These are phyloP conservation scores for Hypselothyrea guttata DNA, from an alignment of 2,888 invertebrate species.

Conservation along the genomic window DNA sequence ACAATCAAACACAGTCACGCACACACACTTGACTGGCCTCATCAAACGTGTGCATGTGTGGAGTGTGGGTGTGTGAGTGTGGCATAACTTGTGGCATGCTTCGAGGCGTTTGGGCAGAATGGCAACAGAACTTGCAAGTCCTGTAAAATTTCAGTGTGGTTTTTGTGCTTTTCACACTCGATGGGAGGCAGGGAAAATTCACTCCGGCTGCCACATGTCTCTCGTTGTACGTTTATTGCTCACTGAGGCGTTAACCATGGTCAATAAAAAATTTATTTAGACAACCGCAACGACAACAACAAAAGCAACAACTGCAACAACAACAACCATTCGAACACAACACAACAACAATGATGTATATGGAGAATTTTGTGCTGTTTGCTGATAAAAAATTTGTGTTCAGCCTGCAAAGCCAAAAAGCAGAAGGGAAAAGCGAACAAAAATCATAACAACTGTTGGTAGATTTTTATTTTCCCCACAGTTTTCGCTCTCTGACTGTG, in stretches of 20 bases:
- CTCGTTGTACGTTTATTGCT: slow-evolving; percentile 54
- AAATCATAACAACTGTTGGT: slow-evolving; percentile 11
- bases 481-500: slow-evolving; percentile 18
- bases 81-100: slow-evolving; percentile 75
- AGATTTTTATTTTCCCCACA: slow-evolving; percentile 24
- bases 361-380: slow-evolving; percentile 48
- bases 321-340: slow-evolving; percentile 32
- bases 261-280: slow-evolving; percentile 77
- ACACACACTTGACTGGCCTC: slow-evolving; percentile 35
- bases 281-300: slow-evolving; percentile 60
- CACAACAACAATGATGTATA: slow-evolving; percentile 51
- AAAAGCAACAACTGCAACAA: slow-evolving; percentile 47
- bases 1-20: slow-evolving; percentile 11
- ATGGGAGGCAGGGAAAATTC: slow-evolving; percentile 5
- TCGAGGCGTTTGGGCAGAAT: slow-evolving; percentile 58
- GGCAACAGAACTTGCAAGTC: slow-evolving; percentile 9
- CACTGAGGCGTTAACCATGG: slow-evolving; percentile 76
- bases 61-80: slow-evolving; percentile 38
- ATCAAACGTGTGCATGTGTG: slow-evolving; percentile 15
- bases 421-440: slow-evolving; percentile 1
- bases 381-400: slow-evolving; percentile 55
- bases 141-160: slow-evolving; percentile 50
- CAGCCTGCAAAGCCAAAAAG: slow-evolving; percentile 22
- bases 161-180: slow-evolving; percentile 56
- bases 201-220: slow-evolving; percentile 9